These are phyloP conservation scores for Nannospalax galili DNA, from an alignment of 2,113 vertebrate species.

Conservation along the genomic window DNA sequence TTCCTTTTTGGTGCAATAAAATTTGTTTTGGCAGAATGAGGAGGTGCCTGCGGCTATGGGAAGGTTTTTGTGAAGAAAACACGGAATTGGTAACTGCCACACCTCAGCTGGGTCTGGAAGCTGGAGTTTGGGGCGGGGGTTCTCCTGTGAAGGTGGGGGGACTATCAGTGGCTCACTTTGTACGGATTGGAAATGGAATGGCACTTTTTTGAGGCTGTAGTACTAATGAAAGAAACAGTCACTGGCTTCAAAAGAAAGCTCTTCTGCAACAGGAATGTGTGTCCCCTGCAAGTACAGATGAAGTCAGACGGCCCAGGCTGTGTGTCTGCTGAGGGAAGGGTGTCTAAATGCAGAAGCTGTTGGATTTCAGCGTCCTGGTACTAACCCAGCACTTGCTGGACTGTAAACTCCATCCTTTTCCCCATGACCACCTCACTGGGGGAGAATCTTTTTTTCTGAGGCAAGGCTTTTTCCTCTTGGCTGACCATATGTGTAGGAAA, in stretches of 20 bases:
- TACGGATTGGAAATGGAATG: not conserved
- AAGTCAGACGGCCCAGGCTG: not conserved
- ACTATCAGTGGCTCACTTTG: not conserved
- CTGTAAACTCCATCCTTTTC: not conserved
- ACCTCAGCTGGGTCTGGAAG: not conserved
- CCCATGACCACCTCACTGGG: not conserved
- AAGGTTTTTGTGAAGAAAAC: conserved; percentile 55
- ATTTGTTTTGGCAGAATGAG: conserved; percentile 89
- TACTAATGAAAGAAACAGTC: not conserved
- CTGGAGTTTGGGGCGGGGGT: not conserved
- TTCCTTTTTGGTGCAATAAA: conserved; percentile 88
- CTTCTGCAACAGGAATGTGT: not conserved
- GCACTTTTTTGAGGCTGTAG: not conserved
- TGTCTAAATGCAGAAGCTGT: not conserved
- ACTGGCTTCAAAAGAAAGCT: not conserved
- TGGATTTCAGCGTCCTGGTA: not conserved
- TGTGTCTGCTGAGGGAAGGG: no score
- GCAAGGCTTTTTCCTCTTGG: not conserved
- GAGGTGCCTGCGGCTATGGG: conserved; percentile 75
- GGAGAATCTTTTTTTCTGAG: not conserved
- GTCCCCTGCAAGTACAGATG: not conserved
- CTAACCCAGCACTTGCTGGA: not conserved
- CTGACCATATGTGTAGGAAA: not conserved
- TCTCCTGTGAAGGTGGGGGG: not conserved
- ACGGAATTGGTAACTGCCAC: not conserved